A percentile compares a stretch with the other conserved stretches of the same genome.
These are phyloP conservation scores for Hoplodrina ambigua DNA, from an alignment of 2,888 invertebrate genomes.

Conservation along the genomic window DNA sequence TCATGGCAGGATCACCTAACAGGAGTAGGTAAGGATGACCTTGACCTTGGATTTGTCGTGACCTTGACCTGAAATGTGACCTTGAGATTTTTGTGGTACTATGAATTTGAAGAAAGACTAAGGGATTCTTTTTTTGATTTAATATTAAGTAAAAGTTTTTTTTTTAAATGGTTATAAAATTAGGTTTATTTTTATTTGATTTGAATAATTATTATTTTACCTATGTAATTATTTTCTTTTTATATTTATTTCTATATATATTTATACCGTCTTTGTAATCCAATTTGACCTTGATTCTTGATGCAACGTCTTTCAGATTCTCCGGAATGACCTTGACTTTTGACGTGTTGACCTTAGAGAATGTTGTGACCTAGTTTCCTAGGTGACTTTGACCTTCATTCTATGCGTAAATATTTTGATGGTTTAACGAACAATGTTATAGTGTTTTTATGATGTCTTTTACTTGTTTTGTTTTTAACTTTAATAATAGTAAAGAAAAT, in stretches of 20 bases:
- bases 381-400: constrained; percentile 11
- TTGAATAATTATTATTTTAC: too few relatives aligned
- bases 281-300: constrained; percentile 1
- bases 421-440: not conserved
- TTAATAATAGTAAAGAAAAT: too few relatives aligned
- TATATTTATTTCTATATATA: not conserved
- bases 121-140: too few relatives aligned
- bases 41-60: not conserved
- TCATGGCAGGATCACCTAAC: constrained; percentile 83
- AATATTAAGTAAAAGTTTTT: too few relatives aligned
- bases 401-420: constrained; percentile 38
- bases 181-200: not conserved
- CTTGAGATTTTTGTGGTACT: not conserved
- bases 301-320: constrained; percentile 1
- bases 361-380: constrained; percentile 33
- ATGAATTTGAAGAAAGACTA: too few relatives aligned
- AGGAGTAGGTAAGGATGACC: constrained; percentile 79
- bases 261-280: too few relatives aligned
- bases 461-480: not conserved
- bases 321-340: constrained; percentile 48
- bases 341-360: constrained; percentile 32
- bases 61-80: not conserved
- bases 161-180: too few relatives aligned
- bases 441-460: not conserved
- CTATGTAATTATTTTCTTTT: not conserved